A percentile compares a stretch with the other conserved stretches of the same genome.
These are phyloP conservation scores for Gadus macrocephalus DNA, from an alignment of 2,113 vertebrate species.

Conservation along the genomic window DNA sequence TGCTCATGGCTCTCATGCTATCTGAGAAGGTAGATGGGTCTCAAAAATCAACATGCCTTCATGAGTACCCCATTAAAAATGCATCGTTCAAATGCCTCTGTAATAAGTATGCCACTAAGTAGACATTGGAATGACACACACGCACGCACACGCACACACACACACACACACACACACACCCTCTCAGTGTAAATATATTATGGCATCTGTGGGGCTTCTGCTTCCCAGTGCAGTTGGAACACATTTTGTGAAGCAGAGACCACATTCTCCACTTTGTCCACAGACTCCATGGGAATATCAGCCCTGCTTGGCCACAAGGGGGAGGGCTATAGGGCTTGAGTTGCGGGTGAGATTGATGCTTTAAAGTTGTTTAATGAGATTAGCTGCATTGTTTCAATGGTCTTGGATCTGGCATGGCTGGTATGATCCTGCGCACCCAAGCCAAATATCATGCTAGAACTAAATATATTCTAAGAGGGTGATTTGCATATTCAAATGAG, in stretches of 20 bases:
- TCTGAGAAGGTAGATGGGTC: no score
- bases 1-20: no score
- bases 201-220: slow-evolving; percentile 8
- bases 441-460: no score
- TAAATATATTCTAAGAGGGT: slow-evolving; percentile 18
- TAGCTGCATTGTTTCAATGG: slow-evolving; percentile 41
- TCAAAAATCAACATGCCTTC: no score
- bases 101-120: no score
- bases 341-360: neutral
- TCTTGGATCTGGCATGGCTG: slow-evolving; percentile 15
- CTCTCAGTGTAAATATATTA: slow-evolving; percentile 45
- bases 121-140: neutral
- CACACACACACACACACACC: slow-evolving; percentile 5
- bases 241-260: slow-evolving; percentile 10
- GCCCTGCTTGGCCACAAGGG: neutral
- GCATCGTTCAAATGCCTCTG: no score
- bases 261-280: slow-evolving; percentile 26
- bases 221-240: no score
- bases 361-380: slow-evolving; percentile 54
- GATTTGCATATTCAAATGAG: slow-evolving; percentile 46
- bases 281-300: slow-evolving; percentile 45
- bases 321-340: no score
- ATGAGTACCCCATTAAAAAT: no score
- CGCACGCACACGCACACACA: neutral
- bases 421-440: no score